phyloP scores from a whole-genome alignment of 1,140 invertebrate species.

The Panulirus ornatus region DNA sequence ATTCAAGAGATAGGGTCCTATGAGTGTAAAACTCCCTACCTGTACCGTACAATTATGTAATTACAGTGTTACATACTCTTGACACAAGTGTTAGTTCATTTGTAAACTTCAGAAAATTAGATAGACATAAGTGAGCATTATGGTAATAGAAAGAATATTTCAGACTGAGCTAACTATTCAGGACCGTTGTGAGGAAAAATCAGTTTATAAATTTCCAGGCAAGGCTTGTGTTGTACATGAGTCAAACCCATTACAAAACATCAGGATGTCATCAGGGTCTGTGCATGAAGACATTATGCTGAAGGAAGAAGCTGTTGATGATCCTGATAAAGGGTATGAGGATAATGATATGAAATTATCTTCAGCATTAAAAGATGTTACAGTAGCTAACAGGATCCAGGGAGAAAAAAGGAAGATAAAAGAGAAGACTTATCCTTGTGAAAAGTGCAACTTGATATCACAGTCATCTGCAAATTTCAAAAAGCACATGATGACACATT shows the following conservation, averaged over 20 bases:
- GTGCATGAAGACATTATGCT: neutral
- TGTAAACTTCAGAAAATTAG: no score
- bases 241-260: neutral
- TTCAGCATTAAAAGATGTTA: neutral
- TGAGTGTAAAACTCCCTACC: no score
- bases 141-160: neutral
- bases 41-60: no score
- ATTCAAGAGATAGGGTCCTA: no score
- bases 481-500: slow-evolving; percentile 53
- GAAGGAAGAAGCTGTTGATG: slow-evolving; percentile 10
- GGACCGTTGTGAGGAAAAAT: neutral
- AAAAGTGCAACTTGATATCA: slow-evolving; percentile 27
- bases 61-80: no score
- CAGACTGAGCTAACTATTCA: neutral
- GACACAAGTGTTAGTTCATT: no score
- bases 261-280: neutral
- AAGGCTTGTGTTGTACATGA: neutral
- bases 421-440: slow-evolving; percentile 31
- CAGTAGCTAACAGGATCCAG: neutral
- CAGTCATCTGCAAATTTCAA: slow-evolving; percentile 32
- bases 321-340: neutral
- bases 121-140: neutral
- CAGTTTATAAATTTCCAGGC: neutral
- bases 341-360: neutral
- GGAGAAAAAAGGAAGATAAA: neutral